Conservation (phyloP, 2,113 vertebrate species). For the Podiceps cristatus region DNA sequence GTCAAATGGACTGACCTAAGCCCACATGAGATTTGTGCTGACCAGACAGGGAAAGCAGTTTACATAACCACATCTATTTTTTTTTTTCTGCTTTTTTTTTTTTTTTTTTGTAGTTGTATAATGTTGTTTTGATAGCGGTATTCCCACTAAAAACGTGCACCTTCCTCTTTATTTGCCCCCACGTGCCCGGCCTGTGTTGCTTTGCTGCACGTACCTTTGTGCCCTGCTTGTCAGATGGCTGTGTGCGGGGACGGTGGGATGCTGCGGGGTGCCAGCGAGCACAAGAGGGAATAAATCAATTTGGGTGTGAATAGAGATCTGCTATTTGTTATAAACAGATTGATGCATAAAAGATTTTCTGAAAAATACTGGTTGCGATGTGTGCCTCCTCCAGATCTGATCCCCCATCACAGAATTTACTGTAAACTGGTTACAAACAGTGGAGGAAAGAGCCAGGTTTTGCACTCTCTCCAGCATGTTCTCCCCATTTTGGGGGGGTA, state of each 20-base stretch:
- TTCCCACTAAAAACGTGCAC: neutral
- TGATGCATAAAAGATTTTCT: neutral
- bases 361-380: neutral
- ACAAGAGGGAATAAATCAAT: neutral
- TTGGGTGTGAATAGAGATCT: neutral
- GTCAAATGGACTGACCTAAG: neutral
- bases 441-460: neutral
- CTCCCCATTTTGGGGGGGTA: neutral
- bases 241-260: neutral
- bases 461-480: neutral
- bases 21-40: constrained; percentile 30
- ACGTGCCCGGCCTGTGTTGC: neutral
- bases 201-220: neutral
- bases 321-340: neutral
- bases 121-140: neutral
- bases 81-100: too few relatives aligned
- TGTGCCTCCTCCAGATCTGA: neutral
- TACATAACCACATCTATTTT: neutral
- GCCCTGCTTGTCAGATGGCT: neutral
- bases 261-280: neutral
- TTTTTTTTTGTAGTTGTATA: neutral
- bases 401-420: neutral
- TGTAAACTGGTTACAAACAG: neutral
- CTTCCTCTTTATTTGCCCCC: neutral
- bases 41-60: neutral